Evolutionary conservation across 2,888 invertebrate genomes (phyloP), one percentile per base, ranked within the genome.

Genomic region (Metopia argyrocephala): DNA sequence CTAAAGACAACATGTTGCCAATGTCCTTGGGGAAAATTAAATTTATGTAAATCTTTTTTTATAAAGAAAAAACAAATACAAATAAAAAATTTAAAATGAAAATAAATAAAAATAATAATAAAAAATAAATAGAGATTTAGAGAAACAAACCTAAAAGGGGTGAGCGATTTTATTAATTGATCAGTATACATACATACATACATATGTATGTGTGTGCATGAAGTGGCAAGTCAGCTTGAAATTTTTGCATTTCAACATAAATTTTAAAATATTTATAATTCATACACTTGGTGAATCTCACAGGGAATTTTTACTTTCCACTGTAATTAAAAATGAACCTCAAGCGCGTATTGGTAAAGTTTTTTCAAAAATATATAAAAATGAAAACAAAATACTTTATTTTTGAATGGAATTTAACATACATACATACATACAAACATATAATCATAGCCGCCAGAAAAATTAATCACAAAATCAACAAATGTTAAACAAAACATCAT

Each of bases 1-100:
- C 75, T 68, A 71, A 66, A 71, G 78, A 76, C 82, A 78, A 82
- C 82, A 82, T 78, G 82, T 78, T 82, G 82, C 78, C 75, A 78
- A 70, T 78, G 78, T 81, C 76, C 74, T 81, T 81, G 81, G 78
- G 76, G 74, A 74, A 74, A 74, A 81, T 81, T 70, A 81, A 74
- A 76, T 78, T 78, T 81, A 78, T 74, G 45, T 61, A 65, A 76
- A 71, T 73, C 69, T 73, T 75, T 28, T 76, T 59, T 68, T 65
- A 52, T 46, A 18, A 45, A 65, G 31, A 7, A 38, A 38, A 38
- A 38, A 38, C 15, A 12, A 64, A 59, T 50, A 66, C 54, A 20
- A 62, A 50, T 54, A 62, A 46, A 54, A 57, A 45, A 21, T 48
- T 2, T 45, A 56, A 31, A 62, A 73, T 28, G 31, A 69, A 71